phyloP scores from a whole-genome alignment of 2,113 vertebrate species.

The Cettia cetti region DNA sequence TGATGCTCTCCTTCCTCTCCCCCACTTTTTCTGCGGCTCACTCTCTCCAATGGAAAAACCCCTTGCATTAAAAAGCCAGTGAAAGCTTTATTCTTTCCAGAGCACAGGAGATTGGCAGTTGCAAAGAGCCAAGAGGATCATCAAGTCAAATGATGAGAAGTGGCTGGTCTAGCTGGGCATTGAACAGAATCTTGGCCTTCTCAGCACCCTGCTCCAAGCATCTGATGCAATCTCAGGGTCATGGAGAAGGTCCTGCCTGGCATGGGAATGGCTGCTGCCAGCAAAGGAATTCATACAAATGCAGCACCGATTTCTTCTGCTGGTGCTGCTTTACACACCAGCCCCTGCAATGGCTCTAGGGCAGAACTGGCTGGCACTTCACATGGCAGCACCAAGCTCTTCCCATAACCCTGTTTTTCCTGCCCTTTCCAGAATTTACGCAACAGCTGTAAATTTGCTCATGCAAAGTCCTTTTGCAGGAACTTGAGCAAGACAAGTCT shows the following conservation, averaged over 20 bases:
- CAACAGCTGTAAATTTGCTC: slow-evolving; percentile 60
- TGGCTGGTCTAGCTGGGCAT: no score
- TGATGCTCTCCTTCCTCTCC: no score
- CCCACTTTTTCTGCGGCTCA: background rate
- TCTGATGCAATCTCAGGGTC: background rate
- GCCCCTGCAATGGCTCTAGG: slow-evolving; percentile 19
- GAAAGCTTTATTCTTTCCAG: background rate
- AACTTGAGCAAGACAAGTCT: slow-evolving; percentile 17
- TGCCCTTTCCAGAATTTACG: slow-evolving; percentile 81
- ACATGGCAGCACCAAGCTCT: slow-evolving; percentile 44
- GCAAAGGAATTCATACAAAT: background rate
- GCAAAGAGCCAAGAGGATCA: background rate
- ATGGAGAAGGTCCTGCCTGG: background rate
- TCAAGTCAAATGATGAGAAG: background rate
- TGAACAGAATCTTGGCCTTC: no score
- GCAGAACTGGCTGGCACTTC: slow-evolving; percentile 60
- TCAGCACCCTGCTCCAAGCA: background rate
- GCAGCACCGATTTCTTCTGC: background rate
- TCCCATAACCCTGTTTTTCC: background rate
- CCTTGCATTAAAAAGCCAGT: background rate
- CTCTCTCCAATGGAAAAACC: background rate
- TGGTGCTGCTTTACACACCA: background rate
- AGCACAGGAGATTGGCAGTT: no score
- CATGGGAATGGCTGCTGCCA: background rate
- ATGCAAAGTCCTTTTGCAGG: slow-evolving; percentile 68